Conservation (phyloP, 2,888 invertebrate genomes). For the Acleris emargana region DNA sequence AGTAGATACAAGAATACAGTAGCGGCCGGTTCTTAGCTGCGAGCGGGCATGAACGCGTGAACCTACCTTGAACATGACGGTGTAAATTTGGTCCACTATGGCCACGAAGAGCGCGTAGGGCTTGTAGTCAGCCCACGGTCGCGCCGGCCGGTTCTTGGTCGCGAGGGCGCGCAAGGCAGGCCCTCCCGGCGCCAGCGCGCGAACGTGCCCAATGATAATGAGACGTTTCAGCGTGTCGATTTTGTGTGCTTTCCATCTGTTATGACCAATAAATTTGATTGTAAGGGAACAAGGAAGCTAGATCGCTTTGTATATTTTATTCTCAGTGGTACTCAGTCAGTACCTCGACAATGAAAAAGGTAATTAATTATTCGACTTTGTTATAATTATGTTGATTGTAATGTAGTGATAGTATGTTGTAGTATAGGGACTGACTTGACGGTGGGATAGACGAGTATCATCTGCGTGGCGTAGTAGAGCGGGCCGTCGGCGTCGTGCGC, state of each 20-base stretch:
- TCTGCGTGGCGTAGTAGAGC: conserved; percentile 93
- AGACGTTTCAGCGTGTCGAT: conserved; percentile 90
- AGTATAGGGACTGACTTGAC: conserved; percentile 66
- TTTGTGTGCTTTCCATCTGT: conserved; percentile 90
- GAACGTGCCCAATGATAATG: conserved; percentile 90
- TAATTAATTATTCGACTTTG: no score
- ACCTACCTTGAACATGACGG: conserved; percentile 91
- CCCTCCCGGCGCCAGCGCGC: conserved; percentile 87
- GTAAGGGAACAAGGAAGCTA: no score
- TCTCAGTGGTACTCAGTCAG: no score
- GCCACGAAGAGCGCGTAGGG: conserved; percentile 93
- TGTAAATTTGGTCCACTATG: conserved; percentile 92
- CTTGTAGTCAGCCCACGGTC: conserved; percentile 91
- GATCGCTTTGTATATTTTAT: no score
- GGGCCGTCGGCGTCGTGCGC: conserved; percentile 96
- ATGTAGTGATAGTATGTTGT: neutral
- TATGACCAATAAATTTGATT: no score
- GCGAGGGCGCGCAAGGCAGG: conserved; percentile 80
- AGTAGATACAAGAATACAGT: no score
- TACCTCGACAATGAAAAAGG: no score
- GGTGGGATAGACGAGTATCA: conserved; percentile 90
- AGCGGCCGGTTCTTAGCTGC: no score
- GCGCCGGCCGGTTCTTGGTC: conserved; percentile 83
- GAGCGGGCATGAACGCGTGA: neutral
- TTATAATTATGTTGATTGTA: no score